A percentile compares a stretch with the other conserved stretches of the same genome.
Conservation (phyloP, 2,888 invertebrate genomes). For the Carabus problematicus region DNA sequence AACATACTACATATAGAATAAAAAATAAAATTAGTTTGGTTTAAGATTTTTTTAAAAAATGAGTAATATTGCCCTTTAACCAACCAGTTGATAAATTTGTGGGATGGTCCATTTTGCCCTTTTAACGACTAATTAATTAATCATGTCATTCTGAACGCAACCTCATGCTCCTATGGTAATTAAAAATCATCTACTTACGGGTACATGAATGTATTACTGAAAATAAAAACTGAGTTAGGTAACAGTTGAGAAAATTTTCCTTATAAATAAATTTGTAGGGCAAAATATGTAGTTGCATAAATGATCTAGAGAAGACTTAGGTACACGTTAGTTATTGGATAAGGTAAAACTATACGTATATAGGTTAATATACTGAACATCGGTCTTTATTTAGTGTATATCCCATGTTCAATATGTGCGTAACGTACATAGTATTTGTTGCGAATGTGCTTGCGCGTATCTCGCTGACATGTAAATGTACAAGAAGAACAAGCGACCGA, state of each 20-base stretch:
- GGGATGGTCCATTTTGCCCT: too few species aligned
- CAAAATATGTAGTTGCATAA: background rate
- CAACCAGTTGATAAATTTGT: too few species aligned
- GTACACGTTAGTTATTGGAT: background rate
- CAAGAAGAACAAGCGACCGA: too few species aligned
- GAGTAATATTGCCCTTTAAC: too few species aligned
- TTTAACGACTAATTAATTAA: too few species aligned
- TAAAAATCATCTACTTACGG: constrained; percentile 39
- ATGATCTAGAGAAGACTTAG: background rate
- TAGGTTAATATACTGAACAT: constrained; percentile 20
- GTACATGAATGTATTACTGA: constrained; percentile 40
- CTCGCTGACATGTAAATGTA: too few species aligned
- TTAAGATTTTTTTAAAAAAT: too few species aligned
- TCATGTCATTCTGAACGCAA: constrained; percentile 7
- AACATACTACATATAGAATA: too few species aligned
- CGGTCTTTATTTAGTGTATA: constrained; percentile 16
- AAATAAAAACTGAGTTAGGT: constrained; percentile 38
- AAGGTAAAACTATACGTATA: too few species aligned
- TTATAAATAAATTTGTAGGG: constrained; percentile 13
- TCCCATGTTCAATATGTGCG: constrained; percentile 30
- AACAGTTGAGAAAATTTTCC: constrained; percentile 25
- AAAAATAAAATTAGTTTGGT: too few species aligned
- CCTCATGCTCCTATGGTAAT: constrained; percentile 26
- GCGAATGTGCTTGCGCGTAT: too few species aligned
- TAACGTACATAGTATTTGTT: too few species aligned